Evolutionary conservation across 2,113 vertebrate species (phyloP).

Genomic region (Poeciliopsis prolifica): DNA sequence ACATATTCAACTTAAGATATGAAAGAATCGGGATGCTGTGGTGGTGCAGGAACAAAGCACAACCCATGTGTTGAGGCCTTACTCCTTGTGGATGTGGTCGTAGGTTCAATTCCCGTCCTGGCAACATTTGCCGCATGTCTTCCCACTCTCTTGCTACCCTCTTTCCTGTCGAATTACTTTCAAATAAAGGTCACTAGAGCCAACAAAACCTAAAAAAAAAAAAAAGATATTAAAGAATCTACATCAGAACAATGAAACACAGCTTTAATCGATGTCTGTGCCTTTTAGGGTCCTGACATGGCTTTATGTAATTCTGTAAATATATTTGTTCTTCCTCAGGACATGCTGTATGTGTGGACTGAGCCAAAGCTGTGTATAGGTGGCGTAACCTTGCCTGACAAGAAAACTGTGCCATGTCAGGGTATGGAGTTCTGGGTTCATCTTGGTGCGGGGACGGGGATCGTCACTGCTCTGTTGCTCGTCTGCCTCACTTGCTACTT

Average conservation of each 20-base stretch:
- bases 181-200: too few species aligned
- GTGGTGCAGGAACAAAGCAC: too few species aligned
- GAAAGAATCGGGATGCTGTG: too few species aligned
- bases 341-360: conserved; percentile 92
- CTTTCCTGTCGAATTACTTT: too few species aligned
- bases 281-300: not conserved
- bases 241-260: not conserved
- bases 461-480: conserved; percentile 88
- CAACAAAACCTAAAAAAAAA: too few species aligned
- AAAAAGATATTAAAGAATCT: too few species aligned
- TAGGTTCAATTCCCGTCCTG: too few species aligned
- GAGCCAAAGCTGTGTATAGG: conserved; percentile 92
- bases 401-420: conserved; percentile 86
- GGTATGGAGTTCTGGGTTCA: conserved; percentile 92
- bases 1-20: not conserved
- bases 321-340: conserved; percentile 74
- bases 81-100: too few species aligned
- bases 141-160: too few species aligned
- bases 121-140: too few species aligned
- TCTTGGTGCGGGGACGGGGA: conserved; percentile 87
- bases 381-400: conserved; percentile 88
- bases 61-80: too few species aligned
- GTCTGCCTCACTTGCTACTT: conserved; percentile 95
- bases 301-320: not conserved
- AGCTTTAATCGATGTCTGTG: not conserved